Evolutionary conservation across 37 sponge, comb jelly and placozoan species (phyloP).

Genomic region (Halichondria panicea): DNA sequence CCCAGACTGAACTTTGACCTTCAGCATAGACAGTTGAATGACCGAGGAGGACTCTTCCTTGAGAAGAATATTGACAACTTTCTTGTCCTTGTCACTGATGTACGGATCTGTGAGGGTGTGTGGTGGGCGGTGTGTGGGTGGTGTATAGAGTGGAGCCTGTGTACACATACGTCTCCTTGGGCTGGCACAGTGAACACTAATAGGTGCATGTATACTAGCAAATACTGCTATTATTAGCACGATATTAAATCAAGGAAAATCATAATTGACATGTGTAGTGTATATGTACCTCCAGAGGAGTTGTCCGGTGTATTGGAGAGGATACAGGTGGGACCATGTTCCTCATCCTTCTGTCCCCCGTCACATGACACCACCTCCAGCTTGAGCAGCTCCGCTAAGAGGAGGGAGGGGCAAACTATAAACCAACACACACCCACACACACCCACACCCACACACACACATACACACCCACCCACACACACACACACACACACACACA

Average conservation of each 20-base stretch:
- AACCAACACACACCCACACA: neutral
- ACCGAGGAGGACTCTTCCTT: constrained; percentile 20
- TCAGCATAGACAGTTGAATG: constrained; percentile 17
- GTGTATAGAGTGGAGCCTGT: neutral
- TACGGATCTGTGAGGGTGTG: constrained; percentile 23
- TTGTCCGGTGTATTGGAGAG: constrained; percentile 13
- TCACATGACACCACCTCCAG: constrained; percentile 34
- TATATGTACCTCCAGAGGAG: neutral
- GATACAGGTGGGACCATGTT: constrained; percentile 19
- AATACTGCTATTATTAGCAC: neutral
- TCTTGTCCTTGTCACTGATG: constrained; percentile 49
- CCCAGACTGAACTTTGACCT: constrained; percentile 39
- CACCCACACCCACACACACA: neutral
- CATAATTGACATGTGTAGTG: neutral
- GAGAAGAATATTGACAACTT: constrained; percentile 42
- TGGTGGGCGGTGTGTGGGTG: neutral
- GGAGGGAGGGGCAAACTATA: neutral
- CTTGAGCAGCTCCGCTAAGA: constrained; percentile 37
- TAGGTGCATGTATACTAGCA: neutral
- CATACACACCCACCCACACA: constrained; percentile 1
- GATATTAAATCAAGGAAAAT: neutral
- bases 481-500: neutral
- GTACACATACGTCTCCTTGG: neutral
- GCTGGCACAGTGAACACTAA: neutral
- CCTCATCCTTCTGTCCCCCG: constrained; percentile 46